Base-by-base conservation (phyloP, 2,888 invertebrate genomes). In the Macroteleia sp. region DNA sequence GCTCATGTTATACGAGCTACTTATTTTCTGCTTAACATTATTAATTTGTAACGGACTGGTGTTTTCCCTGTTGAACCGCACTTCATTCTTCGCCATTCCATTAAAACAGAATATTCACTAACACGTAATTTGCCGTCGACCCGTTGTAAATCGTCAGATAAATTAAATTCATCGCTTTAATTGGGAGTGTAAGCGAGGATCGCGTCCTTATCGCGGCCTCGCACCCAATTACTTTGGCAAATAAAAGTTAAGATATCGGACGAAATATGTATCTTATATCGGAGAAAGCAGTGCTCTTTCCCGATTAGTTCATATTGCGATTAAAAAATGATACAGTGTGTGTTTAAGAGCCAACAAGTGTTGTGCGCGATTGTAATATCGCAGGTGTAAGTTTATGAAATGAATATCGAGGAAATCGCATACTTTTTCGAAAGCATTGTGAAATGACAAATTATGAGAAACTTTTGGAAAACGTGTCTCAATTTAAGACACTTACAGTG, bases 161-260 rank as follows among this genome's bases (percentile, higher is more conserved):
- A 77, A 77, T 77, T 77, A 73, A 62, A 73, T 67, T 50, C 69
- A 57, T 77, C 69, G 73, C 41, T 57, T 66, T 61, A 69, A 69
- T 77, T 67, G 73, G 77, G 48, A 77, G 39, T 64, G 61, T 36
- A 25, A 57, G 69, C 54, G 64, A 61, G 59, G 62, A 77, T 48
- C 71, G 61, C 71, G 59, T 28, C 36, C 71, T 77, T 73, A 77
- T 77, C 77, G 62, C 67, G 67, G 67, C 71, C 77, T 73, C 70
- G 75, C 76, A 76, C 73, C 66, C 75, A 79, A 85, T 84, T 82
- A 84, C 82, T 83, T 82, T 54, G 75, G 71, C 82, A 83, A 85
- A 85, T 82, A 83, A 82, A 79, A 81, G 82, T 83, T 83, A 82
- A 85, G 84, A 83, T 81, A 82, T 71, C 77, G 80, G 71, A 41